A percentile compares a stretch with the other conserved stretches of the same genome.
These are phyloP conservation scores for Myotis lucifugus DNA, from an alignment of 2,113 vertebrate genomes.

Conservation along the genomic window DNA sequence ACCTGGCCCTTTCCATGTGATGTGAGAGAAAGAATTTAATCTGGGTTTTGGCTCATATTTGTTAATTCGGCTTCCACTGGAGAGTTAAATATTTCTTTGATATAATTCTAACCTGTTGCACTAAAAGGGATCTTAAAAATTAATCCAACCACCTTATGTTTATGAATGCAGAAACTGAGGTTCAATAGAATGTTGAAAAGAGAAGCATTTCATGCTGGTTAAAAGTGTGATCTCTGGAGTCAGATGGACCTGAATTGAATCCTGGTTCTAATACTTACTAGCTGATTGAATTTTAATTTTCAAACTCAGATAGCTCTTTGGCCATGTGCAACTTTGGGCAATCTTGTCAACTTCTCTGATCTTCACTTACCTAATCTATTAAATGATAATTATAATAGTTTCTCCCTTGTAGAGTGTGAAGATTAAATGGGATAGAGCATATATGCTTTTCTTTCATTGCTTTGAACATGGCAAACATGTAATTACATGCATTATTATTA, in stretches of 20 bases:
- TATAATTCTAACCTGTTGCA: not conserved
- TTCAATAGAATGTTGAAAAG: slow-evolving; percentile 1
- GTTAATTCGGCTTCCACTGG: not conserved
- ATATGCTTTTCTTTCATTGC: not conserved
- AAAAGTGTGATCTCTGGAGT: not conserved
- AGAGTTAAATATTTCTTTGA: slow-evolving; percentile 3
- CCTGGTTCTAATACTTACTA: not conserved
- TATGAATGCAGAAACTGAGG: slow-evolving; percentile 13
- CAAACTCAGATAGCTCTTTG: not conserved
- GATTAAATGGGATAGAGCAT: not conserved
- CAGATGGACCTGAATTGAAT: not conserved
- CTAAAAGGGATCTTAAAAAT: not conserved
- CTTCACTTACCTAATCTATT: not conserved
- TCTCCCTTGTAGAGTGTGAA: not conserved
- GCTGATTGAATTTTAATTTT: slow-evolving; percentile 17
- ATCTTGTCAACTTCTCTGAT: not conserved
- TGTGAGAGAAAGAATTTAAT: not conserved
- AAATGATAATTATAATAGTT: not conserved
- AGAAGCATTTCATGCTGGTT: not conserved
- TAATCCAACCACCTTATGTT: not conserved
- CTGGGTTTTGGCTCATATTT: not conserved
- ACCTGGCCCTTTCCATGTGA: not conserved
- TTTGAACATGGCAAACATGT: not conserved
- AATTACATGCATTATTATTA: not conserved
- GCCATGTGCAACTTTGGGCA: not conserved